These are phyloP conservation scores for Melanophora roralis DNA, from an alignment of 2,888 invertebrate species.

Conservation along the genomic window DNA sequence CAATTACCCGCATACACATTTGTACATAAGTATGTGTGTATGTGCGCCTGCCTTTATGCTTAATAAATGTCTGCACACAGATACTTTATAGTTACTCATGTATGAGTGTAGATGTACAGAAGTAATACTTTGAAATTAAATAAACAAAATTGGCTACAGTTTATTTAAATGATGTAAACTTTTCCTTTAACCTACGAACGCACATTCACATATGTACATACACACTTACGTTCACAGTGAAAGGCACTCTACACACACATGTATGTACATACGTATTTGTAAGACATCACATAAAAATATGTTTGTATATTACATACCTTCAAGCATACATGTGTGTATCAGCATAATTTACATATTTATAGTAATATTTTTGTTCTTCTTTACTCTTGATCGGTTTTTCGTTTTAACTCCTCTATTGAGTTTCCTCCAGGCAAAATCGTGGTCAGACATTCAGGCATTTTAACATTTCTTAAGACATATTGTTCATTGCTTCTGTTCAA, in stretches of 20 bases:
- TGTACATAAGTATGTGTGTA: too few species aligned
- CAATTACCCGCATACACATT: neutral
- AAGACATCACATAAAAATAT: too few species aligned
- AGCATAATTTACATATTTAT: conserved; percentile 14
- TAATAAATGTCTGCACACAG: neutral
- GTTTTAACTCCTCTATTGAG: neutral
- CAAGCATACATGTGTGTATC: neutral
- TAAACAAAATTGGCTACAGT: conserved; percentile 50
- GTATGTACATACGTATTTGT: too few species aligned
- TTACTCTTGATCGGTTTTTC: neutral
- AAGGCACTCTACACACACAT: neutral
- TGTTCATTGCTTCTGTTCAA: neutral
- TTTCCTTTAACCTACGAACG: neutral
- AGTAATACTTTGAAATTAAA: conserved; percentile 48
- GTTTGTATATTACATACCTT: too few species aligned
- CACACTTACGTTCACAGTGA: neutral
- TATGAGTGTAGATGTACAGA: neutral
- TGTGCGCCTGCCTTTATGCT: neutral
- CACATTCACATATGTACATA: neutral
- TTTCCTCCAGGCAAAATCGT: neutral
- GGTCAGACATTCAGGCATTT: conserved; percentile 13
- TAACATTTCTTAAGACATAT: neutral
- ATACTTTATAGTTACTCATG: neutral
- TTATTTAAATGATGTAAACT: conserved; percentile 44
- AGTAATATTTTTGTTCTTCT: neutral